Conservation (phyloP, 2,113 vertebrate species). For the Lonchura striata region DNA sequence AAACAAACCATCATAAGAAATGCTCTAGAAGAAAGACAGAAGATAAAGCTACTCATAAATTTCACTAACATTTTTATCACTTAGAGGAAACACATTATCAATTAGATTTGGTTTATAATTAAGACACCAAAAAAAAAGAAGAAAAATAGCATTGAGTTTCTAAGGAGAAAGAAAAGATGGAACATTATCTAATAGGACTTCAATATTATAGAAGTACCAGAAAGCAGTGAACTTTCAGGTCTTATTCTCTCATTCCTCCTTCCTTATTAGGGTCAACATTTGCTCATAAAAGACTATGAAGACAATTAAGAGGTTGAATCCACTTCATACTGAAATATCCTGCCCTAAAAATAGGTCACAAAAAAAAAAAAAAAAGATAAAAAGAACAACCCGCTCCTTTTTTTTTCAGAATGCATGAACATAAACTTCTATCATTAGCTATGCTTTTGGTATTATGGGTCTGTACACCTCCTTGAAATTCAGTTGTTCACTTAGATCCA, state of each 20-base stretch:
- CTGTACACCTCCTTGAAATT: not conserved
- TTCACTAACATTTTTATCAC: not conserved
- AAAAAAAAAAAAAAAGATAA: not conserved
- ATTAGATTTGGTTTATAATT: not conserved
- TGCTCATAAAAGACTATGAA: not conserved
- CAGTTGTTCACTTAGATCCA: not conserved
- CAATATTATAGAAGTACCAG: not conserved
- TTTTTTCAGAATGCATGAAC: not conserved
- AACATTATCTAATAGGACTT: not conserved
- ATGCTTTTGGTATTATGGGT: not conserved
- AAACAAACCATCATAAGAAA: not conserved
- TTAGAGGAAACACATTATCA: not conserved
- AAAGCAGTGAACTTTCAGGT: not conserved
- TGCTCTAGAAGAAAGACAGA: not conserved
- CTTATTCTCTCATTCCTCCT: not conserved
- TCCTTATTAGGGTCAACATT: not conserved
- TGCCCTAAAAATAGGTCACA: not conserved
- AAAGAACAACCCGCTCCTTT: rapidly evolving
- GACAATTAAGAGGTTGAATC: not conserved
- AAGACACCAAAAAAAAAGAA: not conserved
- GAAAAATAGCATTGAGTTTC: not conserved
- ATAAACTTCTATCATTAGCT: not conserved
- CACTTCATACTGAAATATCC: not conserved
- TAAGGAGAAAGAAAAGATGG: not conserved
- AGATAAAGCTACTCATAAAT: not conserved